Evolutionary conservation across 92 coral and sea anemone species (phyloP).

Genomic region (Zoanthus solanderi): DNA sequence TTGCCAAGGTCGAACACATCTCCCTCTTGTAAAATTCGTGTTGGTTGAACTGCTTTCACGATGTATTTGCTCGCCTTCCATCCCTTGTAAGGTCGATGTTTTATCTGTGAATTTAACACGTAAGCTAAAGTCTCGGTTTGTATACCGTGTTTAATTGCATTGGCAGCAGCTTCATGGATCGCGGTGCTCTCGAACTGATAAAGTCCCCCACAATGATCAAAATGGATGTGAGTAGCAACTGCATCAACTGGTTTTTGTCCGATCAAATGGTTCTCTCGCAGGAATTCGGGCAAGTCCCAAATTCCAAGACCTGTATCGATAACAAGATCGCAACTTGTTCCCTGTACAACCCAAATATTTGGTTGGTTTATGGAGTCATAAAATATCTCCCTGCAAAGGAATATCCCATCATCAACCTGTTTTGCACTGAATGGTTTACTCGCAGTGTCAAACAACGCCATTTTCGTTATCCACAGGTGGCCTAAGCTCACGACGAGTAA

Average conservation of each 20-base stretch:
- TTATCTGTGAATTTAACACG: slow-evolving; percentile 51
- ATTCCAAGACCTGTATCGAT: slow-evolving; percentile 86
- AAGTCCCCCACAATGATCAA: slow-evolving; percentile 88
- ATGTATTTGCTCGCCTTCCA: slow-evolving; percentile 67
- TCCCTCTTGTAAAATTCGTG: slow-evolving; percentile 70
- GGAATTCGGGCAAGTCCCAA: slow-evolving; percentile 84
- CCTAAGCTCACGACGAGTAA: too few relatives aligned
- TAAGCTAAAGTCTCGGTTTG: slow-evolving; percentile 40
- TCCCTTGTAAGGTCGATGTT: slow-evolving; percentile 64
- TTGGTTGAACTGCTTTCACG: slow-evolving; percentile 74
- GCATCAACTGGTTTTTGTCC: slow-evolving; percentile 73
- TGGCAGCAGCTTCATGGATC: slow-evolving; percentile 77
- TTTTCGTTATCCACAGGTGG: background rate
- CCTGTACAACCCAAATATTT: slow-evolving; percentile 86
- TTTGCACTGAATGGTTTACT: slow-evolving; percentile 54
- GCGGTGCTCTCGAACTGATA: slow-evolving; percentile 86
- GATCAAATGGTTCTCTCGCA: slow-evolving; percentile 62
- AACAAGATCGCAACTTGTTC: slow-evolving; percentile 70
- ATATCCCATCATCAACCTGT: slow-evolving; percentile 69
- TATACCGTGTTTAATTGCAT: slow-evolving; percentile 69
- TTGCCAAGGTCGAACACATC: slow-evolving; percentile 80
- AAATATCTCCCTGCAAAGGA: slow-evolving; percentile 70
- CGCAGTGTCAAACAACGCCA: background rate
- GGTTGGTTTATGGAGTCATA: slow-evolving; percentile 69
- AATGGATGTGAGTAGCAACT: slow-evolving; percentile 85